phyloP scores from a whole-genome alignment of 2,113 vertebrate genomes.

The Corynorhinus townsendii region DNA sequence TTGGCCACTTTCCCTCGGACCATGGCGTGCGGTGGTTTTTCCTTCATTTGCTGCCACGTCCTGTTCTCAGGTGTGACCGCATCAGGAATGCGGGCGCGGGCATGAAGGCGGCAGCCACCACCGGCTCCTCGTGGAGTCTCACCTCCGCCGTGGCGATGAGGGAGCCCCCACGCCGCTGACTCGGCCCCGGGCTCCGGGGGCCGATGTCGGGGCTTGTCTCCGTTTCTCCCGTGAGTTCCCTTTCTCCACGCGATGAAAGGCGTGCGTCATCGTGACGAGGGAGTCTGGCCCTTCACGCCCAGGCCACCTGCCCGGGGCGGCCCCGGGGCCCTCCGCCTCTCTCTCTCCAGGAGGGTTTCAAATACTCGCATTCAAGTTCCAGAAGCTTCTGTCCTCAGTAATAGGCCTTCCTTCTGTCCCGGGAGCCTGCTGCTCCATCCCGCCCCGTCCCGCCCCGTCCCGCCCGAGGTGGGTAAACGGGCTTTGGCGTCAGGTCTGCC shows the following conservation, averaged over 20 bases:
- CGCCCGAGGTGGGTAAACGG: not conserved
- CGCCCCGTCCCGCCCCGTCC: too few species aligned
- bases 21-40: not conserved
- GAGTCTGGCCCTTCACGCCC: rapidly evolving
- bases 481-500: slow-evolving; percentile 23
- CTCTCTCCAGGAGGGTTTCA: not conserved
- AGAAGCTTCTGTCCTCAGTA: not conserved
- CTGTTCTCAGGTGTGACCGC: not conserved
- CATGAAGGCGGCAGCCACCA: not conserved
- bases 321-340: not conserved
- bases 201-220: rapidly evolving
- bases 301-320: not conserved
- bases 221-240: not conserved
- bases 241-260: not conserved
- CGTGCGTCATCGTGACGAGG: not conserved
- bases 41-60: not conserved
- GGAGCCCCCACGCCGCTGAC: too few species aligned
- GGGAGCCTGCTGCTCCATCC: not conserved
- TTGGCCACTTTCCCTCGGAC: not conserved
- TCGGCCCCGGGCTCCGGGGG: too few species aligned
- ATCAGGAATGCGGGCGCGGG: not conserved
- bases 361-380: not conserved
- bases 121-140: too few species aligned
- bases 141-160: too few species aligned
- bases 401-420: not conserved